Conservation (phyloP, 2,888 invertebrate genomes). For the Odontocolon sp. region DNA sequence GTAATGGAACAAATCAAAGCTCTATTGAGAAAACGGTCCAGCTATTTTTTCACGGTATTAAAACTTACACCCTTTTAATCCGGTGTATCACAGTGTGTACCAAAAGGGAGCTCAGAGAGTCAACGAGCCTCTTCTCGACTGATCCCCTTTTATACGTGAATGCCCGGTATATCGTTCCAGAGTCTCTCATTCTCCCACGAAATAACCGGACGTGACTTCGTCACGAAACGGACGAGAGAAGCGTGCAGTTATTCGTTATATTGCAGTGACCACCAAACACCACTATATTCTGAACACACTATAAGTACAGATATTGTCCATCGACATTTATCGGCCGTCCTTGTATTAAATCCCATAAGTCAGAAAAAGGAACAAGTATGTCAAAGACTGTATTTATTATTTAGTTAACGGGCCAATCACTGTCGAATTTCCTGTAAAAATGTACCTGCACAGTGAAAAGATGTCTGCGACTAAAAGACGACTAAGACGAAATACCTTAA, state of each 20-base stretch:
- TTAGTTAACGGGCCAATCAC: no score
- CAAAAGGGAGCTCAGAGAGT: neutral
- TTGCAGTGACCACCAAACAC: neutral
- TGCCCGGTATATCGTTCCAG: neutral
- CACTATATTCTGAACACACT: neutral
- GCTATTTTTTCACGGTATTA: conserved; percentile 4
- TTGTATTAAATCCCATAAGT: no score
- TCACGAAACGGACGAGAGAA: conserved; percentile 23
- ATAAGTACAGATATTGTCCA: no score
- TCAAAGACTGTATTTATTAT: no score
- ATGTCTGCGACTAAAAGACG: neutral
- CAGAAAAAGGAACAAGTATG: no score
- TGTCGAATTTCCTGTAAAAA: no score
- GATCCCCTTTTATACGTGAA: conserved; percentile 16
- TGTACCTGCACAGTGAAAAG: neutral
- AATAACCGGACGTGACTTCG: conserved; percentile 55
- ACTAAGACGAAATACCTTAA: neutral
- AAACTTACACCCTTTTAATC: neutral
- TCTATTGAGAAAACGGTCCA: no score
- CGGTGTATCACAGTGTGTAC: neutral
- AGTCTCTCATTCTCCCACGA: conserved; percentile 41
- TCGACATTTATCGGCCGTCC: no score
- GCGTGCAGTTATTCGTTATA: conserved; percentile 20
- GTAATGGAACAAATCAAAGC: no score
- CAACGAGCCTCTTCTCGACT: conserved; percentile 20